Base-by-base conservation (phyloP, 1,140 invertebrate genomes). In the Doryteuthis pealeii region DNA sequence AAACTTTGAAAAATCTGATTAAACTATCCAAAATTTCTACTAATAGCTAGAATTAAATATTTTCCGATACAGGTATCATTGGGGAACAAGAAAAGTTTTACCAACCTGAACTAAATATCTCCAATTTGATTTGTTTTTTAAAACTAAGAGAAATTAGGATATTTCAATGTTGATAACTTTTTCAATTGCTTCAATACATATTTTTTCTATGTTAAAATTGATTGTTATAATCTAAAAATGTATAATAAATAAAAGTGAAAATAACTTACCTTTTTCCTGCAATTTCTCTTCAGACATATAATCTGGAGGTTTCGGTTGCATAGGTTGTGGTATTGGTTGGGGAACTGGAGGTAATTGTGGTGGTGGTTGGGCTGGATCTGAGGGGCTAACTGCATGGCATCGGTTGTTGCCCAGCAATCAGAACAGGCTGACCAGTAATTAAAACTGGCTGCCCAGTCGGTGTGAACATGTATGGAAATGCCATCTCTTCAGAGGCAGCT, bases 261-360 rank as follows among this genome's bases (percentile, higher is more conserved):
- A 40, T 40, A 40, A 66, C 62, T 54, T 82, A 89, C 89, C 89
- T 91, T 97, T 97, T 87, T 97, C 95, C 85, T 96, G 95, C 35
- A 97, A 89, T 87, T 96, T 97, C 76, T 97, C 95, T 81, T 97
- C 95, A 0, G 94, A 93, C 74, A 97, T 90, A 28, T 92, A 89
- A 85, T 94, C 93, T 58, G 88, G 87, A 6, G 91, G 90, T 81
- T 93, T 93, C 22, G 91, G 89, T 79, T 92, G 92, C 79, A 89
- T 92, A 83, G 89, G 72, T 71, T 72, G 65, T 78, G 73, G 74
- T 70, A 74, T 78, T 6, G 76, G 78, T 28, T 58, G 75, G 45
- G 74, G 77, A 28, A 74, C 77, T 30, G 33, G 30, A 43, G 66
- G 92, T 82, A 89, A 67, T 66, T 76, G 72, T 77, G 79, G 78